A percentile compares a stretch with the other conserved stretches of the same genome.
These are phyloP conservation scores for Homarus americanus DNA, from an alignment of 1,140 invertebrate genomes.

Conservation along the genomic window DNA sequence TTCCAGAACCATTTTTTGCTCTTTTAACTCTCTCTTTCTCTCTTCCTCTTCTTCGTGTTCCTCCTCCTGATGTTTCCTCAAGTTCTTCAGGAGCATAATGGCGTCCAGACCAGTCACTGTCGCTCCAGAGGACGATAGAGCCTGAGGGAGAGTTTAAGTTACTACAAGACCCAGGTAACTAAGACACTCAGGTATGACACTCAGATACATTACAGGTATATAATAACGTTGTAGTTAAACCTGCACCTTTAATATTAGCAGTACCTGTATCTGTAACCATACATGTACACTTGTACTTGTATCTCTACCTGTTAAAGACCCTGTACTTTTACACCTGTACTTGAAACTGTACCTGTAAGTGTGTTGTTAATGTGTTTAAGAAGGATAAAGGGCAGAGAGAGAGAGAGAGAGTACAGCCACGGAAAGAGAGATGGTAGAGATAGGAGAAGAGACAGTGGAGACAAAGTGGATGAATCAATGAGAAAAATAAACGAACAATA, in stretches of 20 bases:
- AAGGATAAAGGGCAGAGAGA: background rate
- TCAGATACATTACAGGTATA: too few relatives aligned
- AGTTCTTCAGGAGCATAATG: constrained; percentile 58
- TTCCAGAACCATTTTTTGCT: background rate
- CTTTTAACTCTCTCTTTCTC: background rate
- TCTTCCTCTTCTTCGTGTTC: constrained; percentile 42
- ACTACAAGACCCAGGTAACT: too few relatives aligned
- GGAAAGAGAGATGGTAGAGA: background rate
- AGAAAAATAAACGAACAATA: background rate
- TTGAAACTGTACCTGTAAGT: too few relatives aligned
- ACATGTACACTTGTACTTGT: too few relatives aligned
- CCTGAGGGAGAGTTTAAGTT: too few relatives aligned
- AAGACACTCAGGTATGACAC: too few relatives aligned
- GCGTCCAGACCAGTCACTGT: constrained; percentile 62
- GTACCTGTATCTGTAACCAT: too few relatives aligned
- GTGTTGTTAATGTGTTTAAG: too few relatives aligned
- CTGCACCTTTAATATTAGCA: too few relatives aligned
- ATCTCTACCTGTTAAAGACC: too few relatives aligned
- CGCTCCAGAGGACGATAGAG: constrained; percentile 55
- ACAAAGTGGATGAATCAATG: background rate
- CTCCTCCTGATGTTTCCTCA: constrained; percentile 45
- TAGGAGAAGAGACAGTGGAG: background rate
- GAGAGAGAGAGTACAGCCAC: background rate
- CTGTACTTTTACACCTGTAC: too few relatives aligned
- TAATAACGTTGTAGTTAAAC: too few relatives aligned